These are phyloP conservation scores for Ectropis crepuscularia DNA, from an alignment of 2,888 invertebrate genomes.

Conservation along the genomic window DNA sequence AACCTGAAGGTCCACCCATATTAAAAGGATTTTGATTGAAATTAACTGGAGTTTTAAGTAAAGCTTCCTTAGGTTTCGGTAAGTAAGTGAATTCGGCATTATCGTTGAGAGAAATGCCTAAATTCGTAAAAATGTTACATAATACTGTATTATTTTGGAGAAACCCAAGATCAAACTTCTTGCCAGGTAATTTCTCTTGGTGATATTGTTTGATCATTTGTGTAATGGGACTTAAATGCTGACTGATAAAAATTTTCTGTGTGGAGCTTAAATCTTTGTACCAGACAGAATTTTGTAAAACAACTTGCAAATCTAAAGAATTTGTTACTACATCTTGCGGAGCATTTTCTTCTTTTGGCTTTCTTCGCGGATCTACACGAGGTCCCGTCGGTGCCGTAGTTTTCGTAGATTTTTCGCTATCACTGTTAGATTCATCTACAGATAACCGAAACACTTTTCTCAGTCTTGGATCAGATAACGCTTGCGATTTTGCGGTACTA, in stretches of 20 bases:
- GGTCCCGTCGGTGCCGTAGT: constrained; percentile 63
- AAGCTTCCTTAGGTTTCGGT: constrained; percentile 77
- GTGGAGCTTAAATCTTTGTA: constrained; percentile 89
- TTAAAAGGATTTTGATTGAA: constrained; percentile 69
- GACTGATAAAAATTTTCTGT: constrained; percentile 89
- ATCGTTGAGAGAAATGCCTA: constrained; percentile 85
- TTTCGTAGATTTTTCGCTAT: constrained; percentile 80
- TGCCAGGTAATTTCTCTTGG: constrained; percentile 82
- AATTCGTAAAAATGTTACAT: constrained; percentile 85
- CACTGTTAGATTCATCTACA: constrained; percentile 86
- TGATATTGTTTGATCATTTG: constrained; percentile 86
- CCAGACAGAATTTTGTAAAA: constrained; percentile 88
- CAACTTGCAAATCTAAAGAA: constrained; percentile 84
- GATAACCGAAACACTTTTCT: constrained; percentile 89
- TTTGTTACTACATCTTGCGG: constrained; percentile 66
- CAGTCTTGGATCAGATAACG: constrained; percentile 90
- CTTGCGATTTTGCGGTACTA: constrained; percentile 88
- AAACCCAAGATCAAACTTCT: constrained; percentile 81
- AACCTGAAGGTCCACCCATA: constrained; percentile 58
- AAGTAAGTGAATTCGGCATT: constrained; percentile 83
- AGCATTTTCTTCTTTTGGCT: constrained; percentile 71
- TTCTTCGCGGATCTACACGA: constrained; percentile 76
- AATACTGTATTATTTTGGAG: constrained; percentile 81
- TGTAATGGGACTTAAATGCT: constrained; percentile 86
- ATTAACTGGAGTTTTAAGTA: constrained; percentile 74